Base-by-base conservation (phyloP, 2,797 vertebrate genomes). In the Capromys pilorides region DNA sequence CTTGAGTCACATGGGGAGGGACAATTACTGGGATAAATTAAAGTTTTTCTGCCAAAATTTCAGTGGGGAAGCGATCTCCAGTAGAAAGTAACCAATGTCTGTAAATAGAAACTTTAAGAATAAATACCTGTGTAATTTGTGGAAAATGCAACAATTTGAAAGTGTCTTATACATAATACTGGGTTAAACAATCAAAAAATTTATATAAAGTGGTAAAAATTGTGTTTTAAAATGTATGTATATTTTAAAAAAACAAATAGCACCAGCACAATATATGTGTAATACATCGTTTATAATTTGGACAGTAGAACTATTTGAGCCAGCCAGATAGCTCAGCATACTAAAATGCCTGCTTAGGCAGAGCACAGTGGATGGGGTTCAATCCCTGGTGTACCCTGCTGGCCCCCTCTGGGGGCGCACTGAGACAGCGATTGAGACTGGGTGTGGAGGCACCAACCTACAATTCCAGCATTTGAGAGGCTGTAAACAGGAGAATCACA, bases 231-330 rank as follows among this genome's bases (percentile, higher is more conserved):
- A 75, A 85, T 26, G 14, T 88, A 77, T 26, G 18, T 36, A 73
- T 79, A 86, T 57, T 71, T 5, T 39, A 41, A 95, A 93, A 75
- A 16, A 82, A 51, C 41, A 95, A 88, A 71, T 5, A 90, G 36
- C 39, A 81, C 67, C n/a, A 67, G 8, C 77, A 86, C 86, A 95
- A 88, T 36, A 6, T 8, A 5, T 51, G 28, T 51, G 28, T 75
- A n/a, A 67, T 39, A 69, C 31, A 31, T 57, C 57, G 24, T 69
- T 80, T 75, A 1, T n/a, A n/a, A n/a, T n/a, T n/a, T n/a, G n/a
- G n/a, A n/a, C 59, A 62, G 22, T 9, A 26, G 73, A 61, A 89
- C 12, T 33, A 11, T 64, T 45, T 45, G 45, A 45, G 45, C 45
- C 45, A 45, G 45, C 45, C 45, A 45, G 45, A 45, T 45, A 45